These are phyloP conservation scores for Heliconius eleuchia DNA, from an alignment of 1,140 invertebrate species.

Conservation along the genomic window DNA sequence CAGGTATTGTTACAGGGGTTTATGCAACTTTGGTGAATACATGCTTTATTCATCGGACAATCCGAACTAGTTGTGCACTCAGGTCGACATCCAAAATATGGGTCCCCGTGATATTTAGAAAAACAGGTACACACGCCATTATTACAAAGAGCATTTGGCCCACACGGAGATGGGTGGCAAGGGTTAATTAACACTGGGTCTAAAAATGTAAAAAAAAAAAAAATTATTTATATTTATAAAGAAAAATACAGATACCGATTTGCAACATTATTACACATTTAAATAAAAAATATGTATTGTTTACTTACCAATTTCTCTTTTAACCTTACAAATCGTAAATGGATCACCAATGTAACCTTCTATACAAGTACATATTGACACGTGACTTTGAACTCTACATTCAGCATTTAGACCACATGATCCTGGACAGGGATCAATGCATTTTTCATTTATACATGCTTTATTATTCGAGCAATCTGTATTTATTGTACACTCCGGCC, in stretches of 20 bases:
- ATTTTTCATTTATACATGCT: slow-evolving; percentile 88
- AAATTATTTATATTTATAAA: neutral
- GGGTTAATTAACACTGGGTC: slow-evolving; percentile 77
- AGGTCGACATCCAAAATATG: slow-evolving; percentile 85
- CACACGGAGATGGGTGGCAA: slow-evolving; percentile 84
- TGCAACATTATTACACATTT: neutral
- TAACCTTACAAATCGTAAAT: slow-evolving; percentile 82
- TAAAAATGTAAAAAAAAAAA: slow-evolving; percentile 33
- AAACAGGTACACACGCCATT: slow-evolving; percentile 90
- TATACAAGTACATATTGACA: slow-evolving; percentile 87
- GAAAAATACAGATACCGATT: no score
- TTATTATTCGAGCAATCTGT: slow-evolving; percentile 87
- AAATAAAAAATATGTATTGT: neutral
- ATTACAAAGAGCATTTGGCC: slow-evolving; percentile 89
- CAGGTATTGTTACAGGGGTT: slow-evolving; percentile 88
- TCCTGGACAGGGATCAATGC: slow-evolving; percentile 89
- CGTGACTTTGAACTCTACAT: slow-evolving; percentile 88
- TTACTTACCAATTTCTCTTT: slow-evolving; percentile 76
- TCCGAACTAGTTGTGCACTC: slow-evolving; percentile 88
- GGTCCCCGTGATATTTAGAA: slow-evolving; percentile 87
- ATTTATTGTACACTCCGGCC: slow-evolving; percentile 88
- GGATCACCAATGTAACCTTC: slow-evolving; percentile 87
- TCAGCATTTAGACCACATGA: slow-evolving; percentile 88
- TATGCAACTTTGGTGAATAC: slow-evolving; percentile 86
- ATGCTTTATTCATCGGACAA: slow-evolving; percentile 87